Evolutionary conservation across 2,113 vertebrate genomes (phyloP), one percentile per base, ranked within the genome.

Genomic region (Notothenia coriiceps): DNA sequence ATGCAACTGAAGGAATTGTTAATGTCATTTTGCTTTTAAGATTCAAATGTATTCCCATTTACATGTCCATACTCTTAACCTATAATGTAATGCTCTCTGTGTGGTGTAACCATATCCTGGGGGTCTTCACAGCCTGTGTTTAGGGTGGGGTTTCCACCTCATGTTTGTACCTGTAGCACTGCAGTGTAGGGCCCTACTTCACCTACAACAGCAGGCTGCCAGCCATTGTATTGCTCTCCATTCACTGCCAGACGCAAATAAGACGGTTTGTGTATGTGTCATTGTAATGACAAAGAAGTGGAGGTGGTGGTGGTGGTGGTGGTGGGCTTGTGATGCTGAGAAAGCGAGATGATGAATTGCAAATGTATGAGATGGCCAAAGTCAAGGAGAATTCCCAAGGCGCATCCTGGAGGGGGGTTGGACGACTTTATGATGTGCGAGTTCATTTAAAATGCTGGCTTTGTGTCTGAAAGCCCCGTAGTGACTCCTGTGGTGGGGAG

Each of bases 341-440:
- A 75, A 70, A 81, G 78, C 55, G 43, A 85, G 80, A 90, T 93
- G 89, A 93, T 94, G 92, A 94, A 94, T 94, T 94, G 94, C 91
- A 93, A 95, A 95, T 95, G 75, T 20, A 69, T 33, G 59, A 91
- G 82, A 64, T 85, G 84, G 86, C 84, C 91, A 93, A 90, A 86
- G 93, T 92, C 91, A 91, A 91, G 90, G 90, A 92, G 90, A 86
- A 88, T 87, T 89, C 90, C 88, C 81, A 78, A 81, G 82, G 88
- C 49, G 60, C 79, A 66, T 89, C 82, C 76, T 55, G 43, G 55
- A 52, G 80, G 82, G 77, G 69, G 63, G 72, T 1, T 3, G 60
- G 67, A 67, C 29, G 78, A 52, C 74, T 78, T 78, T 25, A 73
- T 87, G 64, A 86, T 80, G 84, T 74, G 82, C 35, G 81, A 89